Evolutionary conservation across 2,888 invertebrate species (phyloP), one percentile per base, ranked within the genome.

Genomic region (Schizotus pectinicornis): DNA sequence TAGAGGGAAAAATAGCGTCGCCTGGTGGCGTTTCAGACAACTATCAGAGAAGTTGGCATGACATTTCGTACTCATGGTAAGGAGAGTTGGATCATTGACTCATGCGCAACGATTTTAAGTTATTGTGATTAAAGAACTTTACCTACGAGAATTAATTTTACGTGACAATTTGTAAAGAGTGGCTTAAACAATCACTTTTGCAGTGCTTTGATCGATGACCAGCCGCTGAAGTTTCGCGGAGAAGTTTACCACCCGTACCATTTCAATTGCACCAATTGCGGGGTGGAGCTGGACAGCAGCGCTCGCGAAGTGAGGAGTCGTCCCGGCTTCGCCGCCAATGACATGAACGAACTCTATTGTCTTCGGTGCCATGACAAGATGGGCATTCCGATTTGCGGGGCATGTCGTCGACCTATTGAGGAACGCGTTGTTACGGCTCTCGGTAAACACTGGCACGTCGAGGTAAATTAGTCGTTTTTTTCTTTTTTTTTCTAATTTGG

Each of bases 361-460:
- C 85, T 99, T 65, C 88, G 98, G 51, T 99, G 98, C 77, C 98
- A 98, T 77, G 98, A 98, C 80, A 98, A 98, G 83, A 98, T 99
- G 98, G 98, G 98, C 30, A 97, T 99, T 64, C 98, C 99, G n/a
- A 99, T 99, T 70, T 99, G 99, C 80, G 99, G 98, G 31, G 99
- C 99, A 48, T 99, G 99, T 79, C 91, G 98, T 48, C 90, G 98
- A 30, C 99, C 99, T 0, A 98, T 99, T 67, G 99, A 99, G 80
- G 99, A 99, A 79, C 86, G 99, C 59, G 97, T 99, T 30, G 98
- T 99, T 7, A 98, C 98, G 32, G 99, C 99, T 7, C 83, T 99
- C 30, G 99, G 97, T 30, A 98, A 98, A 81, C 94, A 97, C 77
- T 98, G 97, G 97, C 98, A 98, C 79, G 97, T 98, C 22, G 97